Evolutionary conservation across 2,797 vertebrate genomes (phyloP).

Genomic region (Sandelia bainsii): DNA sequence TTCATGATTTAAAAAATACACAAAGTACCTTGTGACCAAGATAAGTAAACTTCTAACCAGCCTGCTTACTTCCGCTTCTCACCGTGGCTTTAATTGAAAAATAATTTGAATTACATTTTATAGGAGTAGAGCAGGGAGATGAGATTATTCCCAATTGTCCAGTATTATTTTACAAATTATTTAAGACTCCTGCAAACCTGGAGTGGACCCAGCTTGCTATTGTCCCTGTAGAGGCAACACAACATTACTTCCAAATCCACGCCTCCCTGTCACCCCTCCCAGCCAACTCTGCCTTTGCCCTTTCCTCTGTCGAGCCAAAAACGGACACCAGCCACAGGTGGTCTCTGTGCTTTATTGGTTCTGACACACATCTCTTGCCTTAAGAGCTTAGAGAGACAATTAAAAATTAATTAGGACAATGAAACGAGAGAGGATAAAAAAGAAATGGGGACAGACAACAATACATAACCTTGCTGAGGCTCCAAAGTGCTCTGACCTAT

Average conservation of each 20-base stretch:
- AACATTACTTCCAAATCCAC: constrained; percentile 16
- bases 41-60: neutral
- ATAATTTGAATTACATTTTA: neutral
- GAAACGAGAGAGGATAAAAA: constrained; percentile 60
- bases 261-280: constrained; percentile 52
- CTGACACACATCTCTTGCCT: constrained; percentile 77
- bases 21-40: neutral
- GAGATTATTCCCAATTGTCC: constrained; percentile 1
- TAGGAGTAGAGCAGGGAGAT: neutral
- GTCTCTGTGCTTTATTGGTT: constrained; percentile 75
- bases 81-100: neutral
- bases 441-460: constrained; percentile 65
- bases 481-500: constrained; percentile 67
- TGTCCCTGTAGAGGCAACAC: constrained; percentile 26
- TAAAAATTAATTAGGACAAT: constrained; percentile 79
- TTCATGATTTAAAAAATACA: too few relatives aligned
- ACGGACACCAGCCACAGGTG: constrained; percentile 79
- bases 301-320: constrained; percentile 72
- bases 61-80: neutral
- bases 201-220: constrained; percentile 17
- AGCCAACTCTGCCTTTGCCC: constrained; percentile 78
- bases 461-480: constrained; percentile 69
- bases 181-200: constrained; percentile 29
- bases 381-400: constrained; percentile 79
- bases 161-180: constrained; percentile 23